phyloP scores from a whole-genome alignment of 2,797 vertebrate genomes.

The Sebastes diploproa region DNA sequence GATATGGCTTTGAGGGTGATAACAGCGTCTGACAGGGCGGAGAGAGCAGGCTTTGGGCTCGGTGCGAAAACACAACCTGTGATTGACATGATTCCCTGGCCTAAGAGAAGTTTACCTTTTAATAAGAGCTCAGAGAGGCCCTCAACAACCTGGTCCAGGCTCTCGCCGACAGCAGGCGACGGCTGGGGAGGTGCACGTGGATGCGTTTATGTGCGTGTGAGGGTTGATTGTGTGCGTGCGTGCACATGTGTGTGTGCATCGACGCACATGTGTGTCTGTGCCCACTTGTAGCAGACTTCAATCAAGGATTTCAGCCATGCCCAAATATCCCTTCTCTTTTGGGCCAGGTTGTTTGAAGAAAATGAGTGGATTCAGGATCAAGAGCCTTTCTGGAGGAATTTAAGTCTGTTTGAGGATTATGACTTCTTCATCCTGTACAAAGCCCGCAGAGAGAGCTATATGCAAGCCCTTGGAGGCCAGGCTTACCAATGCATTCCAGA shows the following conservation, averaged over 20 bases:
- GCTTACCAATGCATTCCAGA: constrained; percentile 76
- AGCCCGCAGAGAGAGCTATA: constrained; percentile 79
- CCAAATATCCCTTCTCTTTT: constrained; percentile 80
- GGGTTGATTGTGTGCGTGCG: not conserved
- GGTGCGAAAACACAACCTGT: constrained; percentile 77
- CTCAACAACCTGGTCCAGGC: constrained; percentile 60
- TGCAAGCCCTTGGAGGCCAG: constrained; percentile 75
- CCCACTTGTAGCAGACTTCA: constrained; percentile 83
- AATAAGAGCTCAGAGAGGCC: constrained; percentile 83
- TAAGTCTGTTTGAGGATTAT: constrained; percentile 90
- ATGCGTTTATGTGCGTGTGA: constrained; percentile 33
- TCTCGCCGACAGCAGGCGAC: constrained; percentile 57
- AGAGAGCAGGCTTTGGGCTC: constrained; percentile 81
- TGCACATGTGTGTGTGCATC: not conserved
- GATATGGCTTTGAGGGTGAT: constrained; percentile 93
- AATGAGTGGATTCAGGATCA: constrained; percentile 89
- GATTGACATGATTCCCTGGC: constrained; percentile 84
- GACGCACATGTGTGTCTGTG: constrained; percentile 31
- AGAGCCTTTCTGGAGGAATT: constrained; percentile 88
- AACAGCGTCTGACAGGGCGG: constrained; percentile 87
- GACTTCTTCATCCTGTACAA: constrained; percentile 88
- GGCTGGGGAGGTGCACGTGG: constrained; percentile 42
- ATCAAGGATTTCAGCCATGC: constrained; percentile 79
- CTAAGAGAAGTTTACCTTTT: constrained; percentile 87
- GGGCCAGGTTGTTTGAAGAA: constrained; percentile 83